Conservation (phyloP, 2,113 vertebrate genomes). For the Vidua chalybeata region DNA sequence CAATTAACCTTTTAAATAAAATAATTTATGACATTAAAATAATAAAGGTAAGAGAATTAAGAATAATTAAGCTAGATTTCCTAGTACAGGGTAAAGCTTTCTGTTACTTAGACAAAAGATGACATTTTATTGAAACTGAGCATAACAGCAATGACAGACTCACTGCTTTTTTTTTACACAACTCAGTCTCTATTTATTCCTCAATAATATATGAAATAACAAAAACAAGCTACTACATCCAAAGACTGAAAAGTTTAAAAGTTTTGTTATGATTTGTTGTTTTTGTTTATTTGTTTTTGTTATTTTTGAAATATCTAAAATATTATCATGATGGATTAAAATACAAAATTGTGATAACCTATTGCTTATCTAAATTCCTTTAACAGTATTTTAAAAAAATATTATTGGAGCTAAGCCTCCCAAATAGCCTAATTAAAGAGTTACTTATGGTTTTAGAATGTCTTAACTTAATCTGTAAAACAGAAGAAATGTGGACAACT, state of each 20-base stretch:
- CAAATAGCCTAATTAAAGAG: background rate
- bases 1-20: background rate
- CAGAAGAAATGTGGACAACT: background rate
- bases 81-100: background rate
- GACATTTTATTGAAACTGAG: background rate
- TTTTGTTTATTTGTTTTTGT: background rate
- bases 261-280: rapidly evolving
- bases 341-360: background rate
- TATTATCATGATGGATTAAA: background rate
- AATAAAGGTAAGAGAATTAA: background rate
- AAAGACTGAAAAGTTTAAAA: background rate
- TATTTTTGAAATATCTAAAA: background rate
- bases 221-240: background rate
- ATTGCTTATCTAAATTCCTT: background rate
- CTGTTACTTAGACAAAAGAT: background rate
- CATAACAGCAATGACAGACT: background rate
- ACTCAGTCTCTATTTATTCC: background rate
- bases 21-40: background rate
- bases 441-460: background rate
- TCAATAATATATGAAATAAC: background rate
- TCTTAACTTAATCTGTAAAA: background rate
- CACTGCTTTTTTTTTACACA: background rate
- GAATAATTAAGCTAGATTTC: background rate
- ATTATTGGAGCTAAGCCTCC: background rate
- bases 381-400: background rate